Evolutionary conservation across 2,113 vertebrate genomes (phyloP).

Genomic region (Canis aureus): DNA sequence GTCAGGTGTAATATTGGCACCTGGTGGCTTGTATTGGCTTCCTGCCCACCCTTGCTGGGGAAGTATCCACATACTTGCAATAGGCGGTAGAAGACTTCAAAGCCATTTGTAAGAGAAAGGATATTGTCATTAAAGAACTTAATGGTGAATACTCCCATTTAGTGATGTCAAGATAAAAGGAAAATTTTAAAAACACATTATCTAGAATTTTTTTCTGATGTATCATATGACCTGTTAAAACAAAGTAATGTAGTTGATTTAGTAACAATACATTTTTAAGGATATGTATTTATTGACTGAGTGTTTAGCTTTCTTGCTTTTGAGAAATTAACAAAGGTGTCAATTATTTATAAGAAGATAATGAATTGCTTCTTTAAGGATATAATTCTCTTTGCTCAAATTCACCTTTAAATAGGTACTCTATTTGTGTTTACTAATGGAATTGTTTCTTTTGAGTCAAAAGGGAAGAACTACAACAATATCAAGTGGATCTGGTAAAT

Average conservation of each 20-base stretch:
- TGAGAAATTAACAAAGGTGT: conserved; percentile 1
- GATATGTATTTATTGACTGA: background rate
- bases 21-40: conserved; percentile 92
- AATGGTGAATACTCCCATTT: conserved; percentile 76
- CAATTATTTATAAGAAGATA: conserved; percentile 9
- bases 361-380: conserved; percentile 10
- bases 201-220: conserved; percentile 73
- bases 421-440: background rate
- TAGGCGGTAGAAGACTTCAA: conserved; percentile 88
- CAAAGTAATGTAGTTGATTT: conserved; percentile 63
- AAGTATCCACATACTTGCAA: conserved; percentile 89
- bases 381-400: background rate
- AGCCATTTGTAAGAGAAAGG: conserved; percentile 87
- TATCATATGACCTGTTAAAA: conserved; percentile 71
- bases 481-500: conserved; percentile 34
- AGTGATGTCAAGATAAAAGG: conserved; percentile 79
- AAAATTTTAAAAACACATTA: conserved; percentile 83
- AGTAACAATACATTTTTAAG: conserved; percentile 40
- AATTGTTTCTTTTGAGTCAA: conserved; percentile 45
- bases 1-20: conserved; percentile 94
- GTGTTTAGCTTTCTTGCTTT: conserved; percentile 34
- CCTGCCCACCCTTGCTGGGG: conserved; percentile 88
- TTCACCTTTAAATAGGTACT: background rate
- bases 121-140: conserved; percentile 83
- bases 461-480: background rate